Evolutionary conservation across 2,888 invertebrate genomes (phyloP).

Genomic region (Ptilodon capucinus): DNA sequence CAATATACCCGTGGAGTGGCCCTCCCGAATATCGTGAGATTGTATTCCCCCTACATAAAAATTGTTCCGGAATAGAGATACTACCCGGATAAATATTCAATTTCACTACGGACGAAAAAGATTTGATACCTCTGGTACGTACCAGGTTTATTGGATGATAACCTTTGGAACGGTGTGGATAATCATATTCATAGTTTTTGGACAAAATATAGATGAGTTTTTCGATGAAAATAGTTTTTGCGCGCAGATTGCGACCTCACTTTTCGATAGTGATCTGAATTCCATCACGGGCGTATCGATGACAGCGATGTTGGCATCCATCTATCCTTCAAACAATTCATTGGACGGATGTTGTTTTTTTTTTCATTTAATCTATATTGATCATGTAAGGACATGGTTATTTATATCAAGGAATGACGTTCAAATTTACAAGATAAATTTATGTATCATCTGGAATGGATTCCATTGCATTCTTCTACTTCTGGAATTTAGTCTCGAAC

Average conservation of each 20-base stretch:
- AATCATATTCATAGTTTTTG: constrained; percentile 80
- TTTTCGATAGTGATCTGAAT: constrained; percentile 39
- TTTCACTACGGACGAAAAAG: constrained; percentile 82
- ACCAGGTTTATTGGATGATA: constrained; percentile 80
- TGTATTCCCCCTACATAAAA: constrained; percentile 81
- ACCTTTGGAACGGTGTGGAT: constrained; percentile 79
- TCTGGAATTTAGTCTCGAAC: too few species aligned
- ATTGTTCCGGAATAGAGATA: constrained; percentile 82
- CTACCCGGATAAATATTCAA: constrained; percentile 83
- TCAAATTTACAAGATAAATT: too few species aligned
- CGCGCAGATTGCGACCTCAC: constrained; percentile 42
- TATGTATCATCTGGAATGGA: too few species aligned
- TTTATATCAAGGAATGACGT: too few species aligned
- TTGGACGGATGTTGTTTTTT: background rate
- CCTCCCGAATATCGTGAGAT: constrained; percentile 80
- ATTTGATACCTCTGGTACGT: constrained; percentile 81
- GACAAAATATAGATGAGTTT: constrained; percentile 61
- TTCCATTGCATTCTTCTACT: too few species aligned
- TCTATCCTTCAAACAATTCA: constrained; percentile 17
- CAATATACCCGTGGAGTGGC: constrained; percentile 79
- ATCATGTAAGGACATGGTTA: too few species aligned
- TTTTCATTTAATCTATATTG: background rate
- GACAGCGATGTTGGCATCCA: constrained; percentile 17
- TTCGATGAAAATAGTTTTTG: constrained; percentile 56
- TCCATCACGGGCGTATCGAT: constrained; percentile 35